A percentile compares a stretch with the other conserved stretches of the same genome.
Evolutionary conservation across 2,113 vertebrate genomes (phyloP).

Genomic region (Beaufortia kweichowensis): DNA sequence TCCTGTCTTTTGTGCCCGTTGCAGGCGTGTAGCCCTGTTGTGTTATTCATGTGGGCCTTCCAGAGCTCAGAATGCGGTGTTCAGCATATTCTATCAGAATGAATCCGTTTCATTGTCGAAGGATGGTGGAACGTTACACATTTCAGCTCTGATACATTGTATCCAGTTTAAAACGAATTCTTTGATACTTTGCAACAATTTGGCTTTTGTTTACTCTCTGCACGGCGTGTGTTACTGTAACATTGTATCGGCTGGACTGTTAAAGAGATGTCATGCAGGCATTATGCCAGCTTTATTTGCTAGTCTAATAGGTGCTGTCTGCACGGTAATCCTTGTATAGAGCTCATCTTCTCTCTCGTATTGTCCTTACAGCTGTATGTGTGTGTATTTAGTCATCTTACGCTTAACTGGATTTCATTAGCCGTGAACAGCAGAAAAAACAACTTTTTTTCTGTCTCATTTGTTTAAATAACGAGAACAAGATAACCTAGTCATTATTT

Average conservation of each 20-base stretch:
- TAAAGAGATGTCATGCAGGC: slow-evolving; percentile 22
- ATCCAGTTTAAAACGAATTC: background rate
- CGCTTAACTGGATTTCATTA: background rate
- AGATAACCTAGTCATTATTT: background rate
- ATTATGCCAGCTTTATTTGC: slow-evolving; percentile 33
- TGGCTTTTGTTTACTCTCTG: background rate
- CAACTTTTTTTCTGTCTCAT: background rate
- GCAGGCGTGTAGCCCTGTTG: slow-evolving; percentile 66
- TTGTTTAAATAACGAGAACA: background rate
- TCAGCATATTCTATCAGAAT: slow-evolving; percentile 65
- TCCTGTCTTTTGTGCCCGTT: slow-evolving; percentile 73
- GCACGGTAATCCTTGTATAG: slow-evolving; percentile 8
- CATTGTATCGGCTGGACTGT: slow-evolving; percentile 2
- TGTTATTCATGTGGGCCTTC: slow-evolving; percentile 79
- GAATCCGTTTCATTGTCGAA: slow-evolving; percentile 43
- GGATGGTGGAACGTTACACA: slow-evolving; percentile 13
- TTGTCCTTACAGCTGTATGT: slow-evolving; percentile 14
- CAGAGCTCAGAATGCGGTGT: slow-evolving; percentile 63
- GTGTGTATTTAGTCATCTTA: slow-evolving; percentile 12
- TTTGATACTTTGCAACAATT: slow-evolving; percentile 24
- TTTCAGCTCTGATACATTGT: slow-evolving; percentile 5
- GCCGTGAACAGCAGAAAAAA: background rate
- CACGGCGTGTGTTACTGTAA: slow-evolving; percentile 9
- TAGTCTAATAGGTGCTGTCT: slow-evolving; percentile 22
- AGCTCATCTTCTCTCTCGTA: background rate